Conservation (phyloP, 2,888 invertebrate genomes). For the Sarcophaga rosellei region DNA sequence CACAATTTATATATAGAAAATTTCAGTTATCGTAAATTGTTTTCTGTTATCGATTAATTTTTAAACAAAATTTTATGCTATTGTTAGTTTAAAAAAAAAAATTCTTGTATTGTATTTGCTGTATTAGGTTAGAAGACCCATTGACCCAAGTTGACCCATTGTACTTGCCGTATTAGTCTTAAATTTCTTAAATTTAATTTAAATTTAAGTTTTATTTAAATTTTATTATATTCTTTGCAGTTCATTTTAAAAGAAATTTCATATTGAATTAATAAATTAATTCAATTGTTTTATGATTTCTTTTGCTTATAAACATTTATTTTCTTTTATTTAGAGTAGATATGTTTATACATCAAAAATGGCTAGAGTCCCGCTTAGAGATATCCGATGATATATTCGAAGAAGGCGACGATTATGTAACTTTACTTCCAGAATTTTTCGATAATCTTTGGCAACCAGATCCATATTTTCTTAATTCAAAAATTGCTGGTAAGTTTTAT, state of each 20-base stretch:
- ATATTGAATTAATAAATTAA: not conserved
- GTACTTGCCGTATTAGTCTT: too few species aligned
- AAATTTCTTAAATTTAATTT: not conserved
- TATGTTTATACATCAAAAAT: conserved; percentile 91
- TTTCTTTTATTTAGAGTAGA: conserved; percentile 85
- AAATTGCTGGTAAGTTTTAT: conserved; percentile 87
- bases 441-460: conserved; percentile 94
- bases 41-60: too few species aligned
- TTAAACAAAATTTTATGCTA: too few species aligned
- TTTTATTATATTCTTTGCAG: not conserved
- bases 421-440: conserved; percentile 90
- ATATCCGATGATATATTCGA: conserved; percentile 90
- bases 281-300: not conserved
- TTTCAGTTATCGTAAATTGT: too few species aligned
- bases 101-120: too few species aligned
- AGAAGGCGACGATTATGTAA: conserved; percentile 90
- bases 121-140: too few species aligned
- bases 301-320: conserved; percentile 5
- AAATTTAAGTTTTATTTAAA: not conserved
- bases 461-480: conserved; percentile 91
- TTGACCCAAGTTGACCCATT: too few species aligned
- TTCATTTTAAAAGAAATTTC: not conserved
- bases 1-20: too few species aligned
- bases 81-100: too few species aligned
- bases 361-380: conserved; percentile 89